Evolutionary conservation across 2,797 vertebrate species (phyloP).

Genomic region (Ctenopoma multispine): DNA sequence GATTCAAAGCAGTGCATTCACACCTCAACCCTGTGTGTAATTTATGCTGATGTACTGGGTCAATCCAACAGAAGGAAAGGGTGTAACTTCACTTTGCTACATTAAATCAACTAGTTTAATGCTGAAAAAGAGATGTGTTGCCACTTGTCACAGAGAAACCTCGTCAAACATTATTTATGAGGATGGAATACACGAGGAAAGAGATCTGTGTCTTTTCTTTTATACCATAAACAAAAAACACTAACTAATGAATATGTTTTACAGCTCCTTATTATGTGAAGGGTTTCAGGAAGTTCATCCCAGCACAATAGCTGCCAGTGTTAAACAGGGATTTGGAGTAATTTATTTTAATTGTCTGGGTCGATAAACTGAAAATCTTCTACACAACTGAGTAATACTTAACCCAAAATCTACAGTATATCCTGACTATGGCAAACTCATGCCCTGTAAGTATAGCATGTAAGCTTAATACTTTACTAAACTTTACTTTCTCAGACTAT

Average conservation of each 20-base stretch:
- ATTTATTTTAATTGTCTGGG: neutral
- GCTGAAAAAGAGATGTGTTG: constrained; percentile 28
- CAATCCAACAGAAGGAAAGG: constrained; percentile 15
- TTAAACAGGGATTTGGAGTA: neutral
- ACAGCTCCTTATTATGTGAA: neutral
- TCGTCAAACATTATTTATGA: constrained; percentile 7
- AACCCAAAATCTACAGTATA: constrained; percentile 9
- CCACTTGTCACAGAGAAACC: constrained; percentile 1
- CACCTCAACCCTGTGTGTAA: constrained; percentile 16
- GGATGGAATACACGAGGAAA: neutral
- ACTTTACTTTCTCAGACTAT: constrained; percentile 1
- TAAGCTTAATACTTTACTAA: too few relatives aligned
- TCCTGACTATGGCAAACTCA: neutral
- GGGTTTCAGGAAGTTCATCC: constrained; percentile 1
- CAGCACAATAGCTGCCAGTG: neutral
- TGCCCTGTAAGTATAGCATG: neutral
- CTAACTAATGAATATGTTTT: neutral
- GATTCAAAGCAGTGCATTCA: constrained; percentile 28
- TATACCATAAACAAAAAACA: constrained; percentile 4
- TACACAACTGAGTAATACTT: neutral
- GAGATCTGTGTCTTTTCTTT: constrained; percentile 2
- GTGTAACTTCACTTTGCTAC: neutral
- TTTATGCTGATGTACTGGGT: neutral
- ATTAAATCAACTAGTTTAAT: constrained; percentile 28
- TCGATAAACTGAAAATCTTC: too few relatives aligned